These are phyloP conservation scores for Galerucella nymphaeae DNA, from an alignment of 2,888 invertebrate species.

Conservation along the genomic window DNA sequence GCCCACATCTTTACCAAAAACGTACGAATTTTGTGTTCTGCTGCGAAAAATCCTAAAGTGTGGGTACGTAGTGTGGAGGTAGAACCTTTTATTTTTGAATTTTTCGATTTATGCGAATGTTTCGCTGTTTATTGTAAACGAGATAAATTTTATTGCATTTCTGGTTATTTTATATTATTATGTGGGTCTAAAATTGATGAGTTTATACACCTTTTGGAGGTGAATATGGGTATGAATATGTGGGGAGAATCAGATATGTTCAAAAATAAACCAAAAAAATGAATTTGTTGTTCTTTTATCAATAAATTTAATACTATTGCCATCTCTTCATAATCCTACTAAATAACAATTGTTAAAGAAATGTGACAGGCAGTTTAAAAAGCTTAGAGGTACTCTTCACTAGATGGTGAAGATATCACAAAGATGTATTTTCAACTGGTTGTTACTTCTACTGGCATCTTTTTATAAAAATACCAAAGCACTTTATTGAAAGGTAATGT, in stretches of 20 bases:
- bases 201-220: conserved; percentile 15
- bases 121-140: background rate
- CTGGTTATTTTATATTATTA: conserved; percentile 12
- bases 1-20: conserved; percentile 13
- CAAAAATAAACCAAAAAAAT: too few relatives aligned
- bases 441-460: too few relatives aligned
- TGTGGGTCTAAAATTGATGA: conserved; percentile 24
- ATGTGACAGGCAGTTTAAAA: too few relatives aligned
- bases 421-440: too few relatives aligned
- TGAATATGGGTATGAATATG: background rate
- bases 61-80: conserved; percentile 10
- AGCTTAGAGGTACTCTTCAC: too few relatives aligned
- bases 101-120: conserved; percentile 27
- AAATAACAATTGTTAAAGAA: too few relatives aligned
- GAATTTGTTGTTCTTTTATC: too few relatives aligned
- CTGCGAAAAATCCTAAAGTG: background rate
- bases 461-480: too few relatives aligned
- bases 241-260: background rate
- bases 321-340: too few relatives aligned
- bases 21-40: conserved; percentile 11
- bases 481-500: too few relatives aligned
- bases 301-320: too few relatives aligned
- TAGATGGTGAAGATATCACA: too few relatives aligned
- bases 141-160: conserved; percentile 24
- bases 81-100: conserved; percentile 20